phyloP scores from a whole-genome alignment of 2,113 vertebrate genomes.

The Bubo scandiacus region DNA sequence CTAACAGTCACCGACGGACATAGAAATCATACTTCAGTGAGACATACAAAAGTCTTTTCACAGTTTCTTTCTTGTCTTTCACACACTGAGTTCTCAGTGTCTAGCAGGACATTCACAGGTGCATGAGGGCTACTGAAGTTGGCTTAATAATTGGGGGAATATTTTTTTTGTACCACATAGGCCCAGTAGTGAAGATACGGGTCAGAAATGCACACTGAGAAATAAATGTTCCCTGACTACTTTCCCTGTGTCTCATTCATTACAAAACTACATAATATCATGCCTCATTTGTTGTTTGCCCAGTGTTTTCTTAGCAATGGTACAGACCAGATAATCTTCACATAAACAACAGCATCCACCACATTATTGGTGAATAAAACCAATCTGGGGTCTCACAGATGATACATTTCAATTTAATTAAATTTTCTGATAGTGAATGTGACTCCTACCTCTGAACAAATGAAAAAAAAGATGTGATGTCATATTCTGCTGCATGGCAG shows the following conservation, averaged over 20 bases:
- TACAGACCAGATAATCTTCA: neutral
- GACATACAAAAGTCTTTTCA: neutral
- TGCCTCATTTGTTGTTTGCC: neutral
- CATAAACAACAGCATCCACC: neutral
- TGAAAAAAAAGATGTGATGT: neutral
- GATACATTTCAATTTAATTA: neutral
- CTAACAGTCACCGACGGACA: neutral
- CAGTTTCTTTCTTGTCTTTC: neutral
- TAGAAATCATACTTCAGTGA: neutral
- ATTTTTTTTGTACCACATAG: fast-evolving
- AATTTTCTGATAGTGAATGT: neutral
- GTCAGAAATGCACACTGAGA: neutral
- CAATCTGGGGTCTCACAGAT: neutral
- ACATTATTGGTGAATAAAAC: neutral
- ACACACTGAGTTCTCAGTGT: neutral
- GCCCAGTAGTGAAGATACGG: neutral
- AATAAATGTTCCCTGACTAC: neutral
- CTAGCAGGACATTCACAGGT: neutral
- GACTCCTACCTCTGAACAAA: neutral
- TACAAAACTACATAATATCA: neutral
- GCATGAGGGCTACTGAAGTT: neutral
- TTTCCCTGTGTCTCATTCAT: neutral
- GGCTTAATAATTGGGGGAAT: neutral
- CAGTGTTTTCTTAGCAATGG: neutral
- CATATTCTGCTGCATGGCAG: neutral